Conservation (phyloP, 2,888 invertebrate genomes). For the Chelonus formosanus region DNA sequence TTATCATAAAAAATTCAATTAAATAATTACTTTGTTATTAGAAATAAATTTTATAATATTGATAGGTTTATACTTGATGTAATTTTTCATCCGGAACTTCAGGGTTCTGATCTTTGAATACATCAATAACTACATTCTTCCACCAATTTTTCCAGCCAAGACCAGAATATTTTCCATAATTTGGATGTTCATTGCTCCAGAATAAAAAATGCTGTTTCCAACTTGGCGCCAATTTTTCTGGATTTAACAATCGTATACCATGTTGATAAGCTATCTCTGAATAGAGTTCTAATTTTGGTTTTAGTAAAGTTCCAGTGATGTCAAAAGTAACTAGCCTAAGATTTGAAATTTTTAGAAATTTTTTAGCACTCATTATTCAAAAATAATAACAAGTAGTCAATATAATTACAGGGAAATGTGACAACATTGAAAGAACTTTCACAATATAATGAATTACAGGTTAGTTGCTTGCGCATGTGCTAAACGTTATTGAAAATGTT, state of each 20-base stretch:
- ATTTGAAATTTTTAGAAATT: constrained; percentile 54
- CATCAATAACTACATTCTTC: constrained; percentile 73
- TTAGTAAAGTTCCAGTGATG: constrained; percentile 83
- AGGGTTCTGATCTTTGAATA: constrained; percentile 70
- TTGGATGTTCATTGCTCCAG: constrained; percentile 77
- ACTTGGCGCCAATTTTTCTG: constrained; percentile 69
- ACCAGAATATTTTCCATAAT: constrained; percentile 77
- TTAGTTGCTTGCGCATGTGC: no score
- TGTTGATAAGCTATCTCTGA: constrained; percentile 74
- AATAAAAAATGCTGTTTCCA: constrained; percentile 74
- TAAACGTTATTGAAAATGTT: no score
- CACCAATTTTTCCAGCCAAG: constrained; percentile 87
- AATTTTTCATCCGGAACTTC: constrained; percentile 49
- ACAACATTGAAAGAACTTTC: no score
- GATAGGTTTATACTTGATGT: constrained; percentile 50
- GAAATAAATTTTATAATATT: constrained; percentile 43
- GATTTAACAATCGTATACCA: constrained; percentile 72
- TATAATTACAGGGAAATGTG: no score
- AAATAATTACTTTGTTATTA: neutral
- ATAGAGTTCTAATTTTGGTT: constrained; percentile 70
- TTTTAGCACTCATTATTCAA: no score
- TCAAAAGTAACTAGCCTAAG: constrained; percentile 84
- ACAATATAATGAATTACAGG: no score
- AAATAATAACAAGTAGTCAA: no score
- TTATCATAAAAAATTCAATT: neutral